Evolutionary conservation across 1,140 invertebrate species (phyloP), one percentile per base, ranked within the genome.

Genomic region (Ptiloglossa arizonensis): DNA sequence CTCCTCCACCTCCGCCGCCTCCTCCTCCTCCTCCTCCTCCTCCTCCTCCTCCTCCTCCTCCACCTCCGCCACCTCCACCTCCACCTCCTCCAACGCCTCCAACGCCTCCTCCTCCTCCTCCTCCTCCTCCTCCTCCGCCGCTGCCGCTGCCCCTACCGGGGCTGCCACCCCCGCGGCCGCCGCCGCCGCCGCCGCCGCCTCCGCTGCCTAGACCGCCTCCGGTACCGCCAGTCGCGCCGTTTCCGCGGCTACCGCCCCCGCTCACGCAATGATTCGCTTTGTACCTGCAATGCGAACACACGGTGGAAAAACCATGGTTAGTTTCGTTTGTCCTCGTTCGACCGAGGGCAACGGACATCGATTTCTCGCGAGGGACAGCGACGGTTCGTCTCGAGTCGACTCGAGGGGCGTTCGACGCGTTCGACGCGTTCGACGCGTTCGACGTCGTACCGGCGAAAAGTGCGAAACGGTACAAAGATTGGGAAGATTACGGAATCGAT

Each of bases 231-330:
- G 88, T 86, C 80, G 88, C 89, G 71, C 87, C 85, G 82, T 84
- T 89, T 75, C 84, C 88, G 82, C 91, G 89, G 87, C 90, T 90
- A 85, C 89, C 89, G 87, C 90, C 91, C 78, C 90, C 91, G 89
- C 86, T 92, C 88, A 90, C 90, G 88, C 90, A 91, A 91, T 90
- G 91, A 92, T 85, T 89, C 87, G 89, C 87, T 90, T 92, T 93
- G 90, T 94, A 93, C 90, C 93, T 94, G 91, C 46, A 85, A 86
- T 68, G 79, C 64, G 68, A 81, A 66, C 68, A 71, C 72, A 81
- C 50, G 79, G 69, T 81, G 62, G 68, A 81, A 69, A 64, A 79
- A 29, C 54, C 27, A 41, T 54, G 22, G 27, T 80, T 82, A 77
- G 41, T 74, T 78, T 75, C n/a, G n/a, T 35, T 74, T 57, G 38